These are phyloP conservation scores for Oreortyx pictus DNA, from an alignment of 2,797 vertebrate genomes.

Conservation along the genomic window DNA sequence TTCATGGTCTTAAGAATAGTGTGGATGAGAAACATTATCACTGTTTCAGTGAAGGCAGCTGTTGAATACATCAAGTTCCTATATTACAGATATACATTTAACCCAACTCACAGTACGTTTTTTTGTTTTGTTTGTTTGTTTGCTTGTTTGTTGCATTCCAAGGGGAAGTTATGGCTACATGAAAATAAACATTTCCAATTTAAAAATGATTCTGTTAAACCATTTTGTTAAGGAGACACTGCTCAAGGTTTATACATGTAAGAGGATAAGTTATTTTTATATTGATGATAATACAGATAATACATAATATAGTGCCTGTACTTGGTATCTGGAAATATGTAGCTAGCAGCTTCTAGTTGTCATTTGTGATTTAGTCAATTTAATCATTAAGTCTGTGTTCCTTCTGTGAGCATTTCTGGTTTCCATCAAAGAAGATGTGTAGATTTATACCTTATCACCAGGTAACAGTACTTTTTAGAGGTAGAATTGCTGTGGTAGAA, in stretches of 20 bases:
- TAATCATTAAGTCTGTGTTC: slow-evolving; percentile 6
- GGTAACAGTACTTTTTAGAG: not conserved
- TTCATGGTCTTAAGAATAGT: not conserved
- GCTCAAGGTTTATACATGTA: not conserved
- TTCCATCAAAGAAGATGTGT: not conserved
- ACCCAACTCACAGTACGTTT: not conserved
- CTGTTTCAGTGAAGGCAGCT: not conserved
- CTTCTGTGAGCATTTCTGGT: not conserved
- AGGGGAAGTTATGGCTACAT: not conserved
- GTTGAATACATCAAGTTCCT: not conserved
- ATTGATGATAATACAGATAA: not conserved
- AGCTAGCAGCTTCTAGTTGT: not conserved
- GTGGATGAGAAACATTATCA: not conserved
- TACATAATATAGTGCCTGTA: not conserved
- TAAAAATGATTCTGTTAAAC: not conserved
- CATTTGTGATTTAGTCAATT: slow-evolving; percentile 50
- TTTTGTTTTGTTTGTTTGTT: not conserved
- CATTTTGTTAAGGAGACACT: not conserved
- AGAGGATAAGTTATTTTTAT: not conserved
- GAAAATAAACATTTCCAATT: slow-evolving; percentile 27
- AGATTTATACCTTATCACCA: not conserved
- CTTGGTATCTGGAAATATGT: slow-evolving; percentile 25
- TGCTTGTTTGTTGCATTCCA: not conserved
- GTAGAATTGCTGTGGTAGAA: not conserved
- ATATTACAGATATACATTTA: not conserved